Evolutionary conservation across 2,888 invertebrate species (phyloP), one percentile per base, ranked within the genome.

Genomic region (Hetaerina titia): DNA sequence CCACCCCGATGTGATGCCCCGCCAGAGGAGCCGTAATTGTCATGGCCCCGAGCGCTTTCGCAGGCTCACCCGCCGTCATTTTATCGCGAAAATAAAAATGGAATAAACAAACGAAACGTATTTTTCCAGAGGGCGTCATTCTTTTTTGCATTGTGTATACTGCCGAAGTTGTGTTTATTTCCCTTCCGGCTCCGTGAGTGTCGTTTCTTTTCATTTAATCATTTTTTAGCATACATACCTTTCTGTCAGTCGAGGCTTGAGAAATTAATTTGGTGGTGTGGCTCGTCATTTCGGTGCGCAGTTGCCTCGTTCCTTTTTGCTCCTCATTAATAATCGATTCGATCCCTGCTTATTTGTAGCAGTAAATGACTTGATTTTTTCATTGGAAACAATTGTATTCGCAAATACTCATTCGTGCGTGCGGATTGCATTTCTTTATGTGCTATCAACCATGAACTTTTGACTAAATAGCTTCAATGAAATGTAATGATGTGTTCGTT

Each of bases 11-110:
- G 13, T 81, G 31, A 69, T 64, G 22, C 64, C 69, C 45, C 69
- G 63, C 69, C 22, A 56, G 92, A 45, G 90, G 60, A 64, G 63
- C 90, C 64, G 64, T 64, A 90, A 90, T 90, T 90, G 64, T 90
- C 90, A 69, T 63, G 19, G 64, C 90, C 64, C 13, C 22, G 31
- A 69, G 90, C 90, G 45, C 60, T 64, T 90, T 69, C 64, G 64
- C 63, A 69, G 64, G 63, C 64, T 56, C 57, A 1, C 90, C 8
- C 9, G 31, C 81, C 81, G 13, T 81, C 81, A 81, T 81, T 81
- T 31, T 31, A 25, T 31, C 31, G 81, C 81, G 81, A 81, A 25
- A 13, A 81, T 11, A 31, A 81, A 31, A 69, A 2, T 2, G 25
- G 11, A 31, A 31, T 81, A 25, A 31, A 15, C 81, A 13, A 31